phyloP scores from a whole-genome alignment of 2,888 invertebrate genomes.

The Nomada ruficornis region DNA sequence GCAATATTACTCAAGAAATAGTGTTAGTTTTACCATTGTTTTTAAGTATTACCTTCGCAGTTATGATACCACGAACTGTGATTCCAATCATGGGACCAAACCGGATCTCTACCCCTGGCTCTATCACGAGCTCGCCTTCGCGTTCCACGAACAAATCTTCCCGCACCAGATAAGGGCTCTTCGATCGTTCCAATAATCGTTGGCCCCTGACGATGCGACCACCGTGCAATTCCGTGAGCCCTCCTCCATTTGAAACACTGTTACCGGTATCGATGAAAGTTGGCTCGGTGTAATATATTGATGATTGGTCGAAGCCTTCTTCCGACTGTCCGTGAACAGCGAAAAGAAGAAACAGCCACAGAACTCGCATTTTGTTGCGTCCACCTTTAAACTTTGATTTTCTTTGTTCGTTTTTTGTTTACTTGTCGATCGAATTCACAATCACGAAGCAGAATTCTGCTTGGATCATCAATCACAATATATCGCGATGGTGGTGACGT shows the following conservation, averaged over 20 bases:
- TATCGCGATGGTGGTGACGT: not conserved
- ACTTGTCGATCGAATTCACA: not conserved
- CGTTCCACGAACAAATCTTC: conserved; percentile 92
- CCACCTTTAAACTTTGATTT: not conserved
- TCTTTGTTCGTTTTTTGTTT: not conserved
- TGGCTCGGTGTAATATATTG: conserved; percentile 82
- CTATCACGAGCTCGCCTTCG: conserved; percentile 92
- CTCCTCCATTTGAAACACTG: conserved; percentile 58
- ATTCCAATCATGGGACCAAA: conserved; percentile 97
- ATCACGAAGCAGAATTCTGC: not conserved
- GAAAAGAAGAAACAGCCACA: conserved; percentile 31
- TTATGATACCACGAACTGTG: conserved; percentile 94
- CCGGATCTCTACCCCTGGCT: conserved; percentile 94
- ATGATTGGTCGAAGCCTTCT: conserved; percentile 73
- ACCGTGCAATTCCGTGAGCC: conserved; percentile 87
- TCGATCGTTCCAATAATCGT: conserved; percentile 85
- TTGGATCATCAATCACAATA: not conserved
- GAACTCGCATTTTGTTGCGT: conserved; percentile 46
- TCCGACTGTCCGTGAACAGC: conserved; percentile 42
- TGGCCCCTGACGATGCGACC: conserved; percentile 87
- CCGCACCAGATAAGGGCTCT: conserved; percentile 91
- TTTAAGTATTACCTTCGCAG: conserved; percentile 90
- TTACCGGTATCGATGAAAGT: conserved; percentile 66
- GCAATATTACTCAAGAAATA: not conserved
- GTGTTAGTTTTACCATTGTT: not conserved